Evolutionary conservation across 2,888 invertebrate species (phyloP).

Genomic region (Callimorpha dominula): DNA sequence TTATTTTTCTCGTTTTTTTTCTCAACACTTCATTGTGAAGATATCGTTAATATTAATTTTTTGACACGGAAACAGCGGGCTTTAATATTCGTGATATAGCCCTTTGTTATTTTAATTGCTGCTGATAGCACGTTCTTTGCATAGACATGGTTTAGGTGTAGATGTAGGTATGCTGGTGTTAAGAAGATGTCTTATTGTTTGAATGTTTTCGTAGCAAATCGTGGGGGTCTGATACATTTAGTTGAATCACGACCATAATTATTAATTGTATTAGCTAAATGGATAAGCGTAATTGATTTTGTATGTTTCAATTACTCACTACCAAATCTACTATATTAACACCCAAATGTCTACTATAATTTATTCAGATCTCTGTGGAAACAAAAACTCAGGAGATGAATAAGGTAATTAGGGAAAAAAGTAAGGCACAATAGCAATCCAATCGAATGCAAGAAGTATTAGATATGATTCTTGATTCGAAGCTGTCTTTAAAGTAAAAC

Average conservation of each 20-base stretch:
- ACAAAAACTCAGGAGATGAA: no score
- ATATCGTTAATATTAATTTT: conserved; percentile 87
- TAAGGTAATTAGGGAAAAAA: no score
- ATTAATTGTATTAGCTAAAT: not conserved
- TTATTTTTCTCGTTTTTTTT: conserved; percentile 77
- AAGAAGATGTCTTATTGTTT: conserved; percentile 42
- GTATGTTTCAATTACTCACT: not conserved
- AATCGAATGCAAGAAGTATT: no score
- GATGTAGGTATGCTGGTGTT: conserved; percentile 25
- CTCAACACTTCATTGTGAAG: conserved; percentile 81
- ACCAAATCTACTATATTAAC: not conserved
- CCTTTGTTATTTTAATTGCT: conserved; percentile 84
- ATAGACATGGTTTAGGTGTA: conserved; percentile 20
- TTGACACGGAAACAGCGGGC: conserved; percentile 80
- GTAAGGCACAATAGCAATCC: no score
- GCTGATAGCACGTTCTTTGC: conserved; percentile 52
- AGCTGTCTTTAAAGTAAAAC: no score
- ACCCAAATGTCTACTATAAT: not conserved
- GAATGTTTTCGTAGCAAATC: conserved; percentile 36
- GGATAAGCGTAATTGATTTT: not conserved
- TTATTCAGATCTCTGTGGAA: no score
- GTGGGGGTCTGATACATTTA: conserved; percentile 26
- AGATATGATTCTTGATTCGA: no score
- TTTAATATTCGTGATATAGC: conserved; percentile 80
- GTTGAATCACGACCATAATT: conserved; percentile 8